Base-by-base conservation (phyloP, 2,888 invertebrate species). In the Smittia aterrima region DNA sequence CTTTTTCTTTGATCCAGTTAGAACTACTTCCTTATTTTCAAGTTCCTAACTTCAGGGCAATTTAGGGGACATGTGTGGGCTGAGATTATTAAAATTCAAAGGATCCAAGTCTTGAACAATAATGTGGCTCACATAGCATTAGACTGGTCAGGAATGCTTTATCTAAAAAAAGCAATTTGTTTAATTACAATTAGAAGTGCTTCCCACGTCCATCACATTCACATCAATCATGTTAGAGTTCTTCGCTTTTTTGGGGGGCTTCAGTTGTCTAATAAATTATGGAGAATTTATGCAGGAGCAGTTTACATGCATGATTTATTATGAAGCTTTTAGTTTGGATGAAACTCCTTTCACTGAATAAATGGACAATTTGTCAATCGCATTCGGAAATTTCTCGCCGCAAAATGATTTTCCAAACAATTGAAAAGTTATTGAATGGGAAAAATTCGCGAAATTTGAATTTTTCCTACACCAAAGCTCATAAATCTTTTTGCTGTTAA, bases 341-440 rank as follows among this genome's bases (percentile, higher is more conserved):
- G 32, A 32, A 3, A 32, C 32, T 32, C 32, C 3, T 9, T 32
- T 9, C 3, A 32, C 32, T 22, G 22, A 18, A 7, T 13, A 13
- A 18, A 58, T 18, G 18, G 18, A 58, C 58, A 58, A 47, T 6
- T 47, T 47, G 47, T 47, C 47, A 47, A 22, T 22, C 13, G 18
- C 58, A n/a, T 22, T n/a, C 11, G 16, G 11, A 16, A 47, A 47
- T 20, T 58, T 58, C 22, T 18, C 58, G 58, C 18, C 47, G 7
- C 47, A 58, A 58, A 20, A 4, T 64, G 13, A n/a, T 64, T 64
- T 72, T 72, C 72, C 62, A 40, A 72, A 62, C 72, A 72, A 72
- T 72, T 72, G 72, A 62, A 62, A 72, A 72, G 38, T 72, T 72
- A 72, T 72, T 62, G 27, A 62, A 72, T 40, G 72, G 22, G 32